Base-by-base conservation (phyloP, 2,888 invertebrate species). In the Biston betularia region DNA sequence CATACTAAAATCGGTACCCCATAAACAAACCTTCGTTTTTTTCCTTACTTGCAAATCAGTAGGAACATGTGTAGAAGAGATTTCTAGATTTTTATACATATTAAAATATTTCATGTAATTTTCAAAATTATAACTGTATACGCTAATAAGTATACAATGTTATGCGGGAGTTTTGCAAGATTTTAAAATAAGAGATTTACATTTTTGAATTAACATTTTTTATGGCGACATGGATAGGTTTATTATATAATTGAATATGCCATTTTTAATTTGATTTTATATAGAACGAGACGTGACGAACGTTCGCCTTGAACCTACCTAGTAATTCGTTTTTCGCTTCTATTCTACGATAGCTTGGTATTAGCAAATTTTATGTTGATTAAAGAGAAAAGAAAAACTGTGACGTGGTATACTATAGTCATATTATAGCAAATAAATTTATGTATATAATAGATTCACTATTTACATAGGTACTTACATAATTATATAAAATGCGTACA, bases 171-270 rank as follows among this genome's bases (percentile, higher is more conserved):
- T 44, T 54, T 54, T 12, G 54, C 54, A 44, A 44, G 42, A 42
- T 33, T n/a, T 54, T 33, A 9, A 54, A 54, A 33, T 42, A 12
- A n/a, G 12, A 11, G 40, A 42, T 42, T 54, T 12, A 42, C 45
- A 45, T 56, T 56, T 56, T 56, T 56, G 24, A 56, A 56, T 45
- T 34, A n/a, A 56, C 56, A 54, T 54, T 24, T 42, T 53, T 12
- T 12, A 54, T 24, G 54, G 54, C 42, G 54, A 54, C 42, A 54
- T 54, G 54, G 24, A 54, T 42, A 4, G 0, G 42, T 42, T 15
- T 38, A 33, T 33, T 42, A 33, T 44, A 33, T 44, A 42, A 54
- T 40, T 54, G 2, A 38, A 42, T 42, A 54, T 24, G 11, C 24
- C 10, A 54, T 54, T 44, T 54, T 42, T 44, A 44, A 54, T 42